Conservation (phyloP, 2,113 vertebrate species). For the Acrocephalus arundinaceus region DNA sequence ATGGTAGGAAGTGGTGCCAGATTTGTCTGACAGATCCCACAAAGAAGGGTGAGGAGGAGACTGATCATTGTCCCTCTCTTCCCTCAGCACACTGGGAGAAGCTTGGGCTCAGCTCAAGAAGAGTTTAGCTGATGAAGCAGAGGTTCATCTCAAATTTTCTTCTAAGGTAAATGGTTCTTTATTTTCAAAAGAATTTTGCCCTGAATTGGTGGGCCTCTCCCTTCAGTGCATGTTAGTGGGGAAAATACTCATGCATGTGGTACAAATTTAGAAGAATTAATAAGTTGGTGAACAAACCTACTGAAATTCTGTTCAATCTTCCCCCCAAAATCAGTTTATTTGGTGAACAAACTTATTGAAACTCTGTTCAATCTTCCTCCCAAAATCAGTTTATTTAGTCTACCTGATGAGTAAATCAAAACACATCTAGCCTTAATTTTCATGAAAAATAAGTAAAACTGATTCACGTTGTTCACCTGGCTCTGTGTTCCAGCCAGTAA, state of each 20-base stretch:
- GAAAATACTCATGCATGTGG: neutral
- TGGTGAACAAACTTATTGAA: neutral
- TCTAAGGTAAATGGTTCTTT: slow-evolving; percentile 84
- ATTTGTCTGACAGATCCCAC: neutral
- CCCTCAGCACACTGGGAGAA: slow-evolving; percentile 89
- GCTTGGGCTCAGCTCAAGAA: slow-evolving; percentile 96
- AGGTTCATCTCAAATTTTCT: slow-evolving; percentile 98
- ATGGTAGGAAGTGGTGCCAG: accelerated
- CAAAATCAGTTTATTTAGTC: neutral
- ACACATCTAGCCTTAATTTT: neutral
- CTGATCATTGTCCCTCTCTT: neutral
- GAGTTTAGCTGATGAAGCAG: slow-evolving; percentile 93
- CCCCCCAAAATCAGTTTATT: neutral
- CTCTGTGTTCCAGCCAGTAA: neutral
- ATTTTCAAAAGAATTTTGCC: neutral
- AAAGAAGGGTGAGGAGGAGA: neutral
- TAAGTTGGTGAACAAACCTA: neutral
- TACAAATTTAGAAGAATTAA: neutral
- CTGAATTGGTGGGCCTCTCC: neutral
- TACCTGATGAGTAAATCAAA: neutral
- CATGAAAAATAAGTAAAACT: neutral
- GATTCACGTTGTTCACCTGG: neutral
- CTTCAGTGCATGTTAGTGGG: neutral
- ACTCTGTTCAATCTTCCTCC: neutral
- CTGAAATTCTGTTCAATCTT: neutral